phyloP scores from a whole-genome alignment of 2,113 vertebrate species.

The Fulica atra region DNA sequence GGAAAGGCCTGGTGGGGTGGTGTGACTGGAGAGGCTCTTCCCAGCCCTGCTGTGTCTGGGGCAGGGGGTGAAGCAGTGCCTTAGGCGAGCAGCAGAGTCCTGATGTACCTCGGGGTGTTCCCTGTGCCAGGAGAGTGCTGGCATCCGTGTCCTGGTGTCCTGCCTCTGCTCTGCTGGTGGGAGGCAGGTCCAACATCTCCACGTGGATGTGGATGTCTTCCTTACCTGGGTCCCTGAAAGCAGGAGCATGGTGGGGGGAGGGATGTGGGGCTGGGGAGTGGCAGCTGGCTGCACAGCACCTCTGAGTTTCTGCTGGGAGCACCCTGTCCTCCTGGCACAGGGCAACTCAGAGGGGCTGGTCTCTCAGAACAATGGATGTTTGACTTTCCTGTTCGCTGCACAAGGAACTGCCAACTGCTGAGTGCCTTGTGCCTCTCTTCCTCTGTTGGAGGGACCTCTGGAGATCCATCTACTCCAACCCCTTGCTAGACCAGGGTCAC shows the following conservation, averaged over 20 bases:
- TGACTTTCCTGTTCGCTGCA: background rate
- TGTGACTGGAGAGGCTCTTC: background rate
- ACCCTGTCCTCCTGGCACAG: background rate
- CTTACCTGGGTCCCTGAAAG: background rate
- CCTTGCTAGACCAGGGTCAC: too few species aligned
- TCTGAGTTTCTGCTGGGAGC: background rate
- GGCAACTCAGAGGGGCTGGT: background rate
- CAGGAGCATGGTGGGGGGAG: background rate
- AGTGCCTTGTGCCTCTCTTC: background rate
- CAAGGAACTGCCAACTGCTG: background rate
- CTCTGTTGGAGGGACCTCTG: too few species aligned
- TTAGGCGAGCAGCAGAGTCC: fast-evolving
- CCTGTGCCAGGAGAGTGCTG: background rate
- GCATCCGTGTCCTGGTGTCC: background rate
- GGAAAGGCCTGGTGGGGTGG: background rate
- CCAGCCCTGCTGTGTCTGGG: background rate
- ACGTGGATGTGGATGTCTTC: background rate
- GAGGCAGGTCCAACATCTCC: background rate
- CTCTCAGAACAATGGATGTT: background rate
- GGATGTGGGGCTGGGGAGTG: fast-evolving
- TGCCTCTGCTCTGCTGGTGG: background rate
- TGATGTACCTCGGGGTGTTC: fast-evolving
- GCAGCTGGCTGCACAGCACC: background rate
- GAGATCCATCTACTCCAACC: too few species aligned
- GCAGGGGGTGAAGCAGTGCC: background rate